Evolutionary conservation across 92 coral and sea anemone species (phyloP).

Genomic region (Porites evermanni): DNA sequence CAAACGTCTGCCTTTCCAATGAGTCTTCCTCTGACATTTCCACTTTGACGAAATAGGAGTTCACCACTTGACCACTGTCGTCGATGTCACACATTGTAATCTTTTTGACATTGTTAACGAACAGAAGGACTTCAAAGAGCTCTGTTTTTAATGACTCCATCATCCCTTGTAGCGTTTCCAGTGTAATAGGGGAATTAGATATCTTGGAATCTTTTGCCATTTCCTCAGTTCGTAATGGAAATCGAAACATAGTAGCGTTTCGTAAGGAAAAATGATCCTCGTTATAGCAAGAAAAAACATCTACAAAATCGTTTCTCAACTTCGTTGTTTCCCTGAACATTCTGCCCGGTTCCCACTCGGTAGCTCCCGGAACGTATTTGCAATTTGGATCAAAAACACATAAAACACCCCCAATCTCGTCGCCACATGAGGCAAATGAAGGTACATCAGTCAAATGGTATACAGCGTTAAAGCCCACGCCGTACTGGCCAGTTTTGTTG

Average conservation of each 20-base stretch:
- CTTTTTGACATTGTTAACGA: slow-evolving; percentile 77
- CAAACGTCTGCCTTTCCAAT: slow-evolving; percentile 61
- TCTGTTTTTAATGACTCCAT: slow-evolving; percentile 65
- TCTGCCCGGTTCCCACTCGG: slow-evolving; percentile 63
- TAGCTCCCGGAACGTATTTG: slow-evolving; percentile 79
- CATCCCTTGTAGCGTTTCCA: slow-evolving; percentile 46
- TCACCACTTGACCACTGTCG: slow-evolving; percentile 31
- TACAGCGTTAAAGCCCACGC: slow-evolving; percentile 93
- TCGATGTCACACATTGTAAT: slow-evolving; percentile 75
- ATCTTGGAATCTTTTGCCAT: neutral
- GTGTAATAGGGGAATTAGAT: slow-evolving; percentile 34
- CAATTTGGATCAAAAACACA: slow-evolving; percentile 88
- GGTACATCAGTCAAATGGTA: slow-evolving; percentile 93
- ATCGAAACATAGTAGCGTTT: slow-evolving; percentile 79
- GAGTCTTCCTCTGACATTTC: slow-evolving; percentile 62
- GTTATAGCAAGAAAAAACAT: slow-evolving; percentile 76
- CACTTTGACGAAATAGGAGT: slow-evolving; percentile 59
- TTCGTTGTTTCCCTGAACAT: slow-evolving; percentile 40
- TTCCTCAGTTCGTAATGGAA: slow-evolving; percentile 64
- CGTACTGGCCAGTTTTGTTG: slow-evolving; percentile 94
- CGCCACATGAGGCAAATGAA: slow-evolving; percentile 77
- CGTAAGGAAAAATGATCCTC: slow-evolving; percentile 64
- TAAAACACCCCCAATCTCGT: slow-evolving; percentile 80
- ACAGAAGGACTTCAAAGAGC: slow-evolving; percentile 72
- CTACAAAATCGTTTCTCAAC: slow-evolving; percentile 56